These are phyloP conservation scores for Dendrolimus pini DNA, from an alignment of 2,888 invertebrate species.

Conservation along the genomic window DNA sequence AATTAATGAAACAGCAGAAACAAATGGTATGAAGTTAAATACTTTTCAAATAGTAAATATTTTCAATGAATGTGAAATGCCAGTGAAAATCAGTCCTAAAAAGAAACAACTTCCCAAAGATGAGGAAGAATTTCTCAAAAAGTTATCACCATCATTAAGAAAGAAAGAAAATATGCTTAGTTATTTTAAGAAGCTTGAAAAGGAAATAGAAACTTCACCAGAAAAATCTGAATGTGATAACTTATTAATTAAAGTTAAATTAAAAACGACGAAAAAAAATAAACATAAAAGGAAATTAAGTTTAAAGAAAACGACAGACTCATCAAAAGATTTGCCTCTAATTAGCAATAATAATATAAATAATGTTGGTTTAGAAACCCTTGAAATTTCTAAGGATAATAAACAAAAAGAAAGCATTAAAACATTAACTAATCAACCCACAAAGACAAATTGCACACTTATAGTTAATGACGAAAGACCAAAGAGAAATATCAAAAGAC, in stretches of 20 bases:
- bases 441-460: constrained; percentile 2
- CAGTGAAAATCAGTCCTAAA: constrained; percentile 17
- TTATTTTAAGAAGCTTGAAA: constrained; percentile 75
- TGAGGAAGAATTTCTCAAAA: constrained; percentile 66
- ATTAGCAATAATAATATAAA: constrained; percentile 4
- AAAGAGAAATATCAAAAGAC: constrained; percentile 51
- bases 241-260: constrained; percentile 49
- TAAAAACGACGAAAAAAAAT: constrained; percentile 41
- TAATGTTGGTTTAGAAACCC: not conserved
- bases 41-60: constrained; percentile 40
- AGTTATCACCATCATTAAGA: constrained; percentile 75
- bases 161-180: constrained; percentile 78
- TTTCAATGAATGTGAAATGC: constrained; percentile 29
- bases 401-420: not conserved
- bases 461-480: constrained; percentile 33
- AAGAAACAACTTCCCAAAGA: constrained; percentile 36
- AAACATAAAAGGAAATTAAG: constrained; percentile 35
- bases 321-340: constrained; percentile 12
- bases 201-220: constrained; percentile 26
- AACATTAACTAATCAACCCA: not conserved
- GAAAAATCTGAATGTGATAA: constrained; percentile 29
- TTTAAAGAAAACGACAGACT: constrained; percentile 18
- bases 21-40: constrained; percentile 19
- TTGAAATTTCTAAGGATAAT: not conserved
- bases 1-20: constrained; percentile 5